Evolutionary conservation across 2,797 vertebrate genomes (phyloP).

Genomic region (Dendrocincla fuliginosa): DNA sequence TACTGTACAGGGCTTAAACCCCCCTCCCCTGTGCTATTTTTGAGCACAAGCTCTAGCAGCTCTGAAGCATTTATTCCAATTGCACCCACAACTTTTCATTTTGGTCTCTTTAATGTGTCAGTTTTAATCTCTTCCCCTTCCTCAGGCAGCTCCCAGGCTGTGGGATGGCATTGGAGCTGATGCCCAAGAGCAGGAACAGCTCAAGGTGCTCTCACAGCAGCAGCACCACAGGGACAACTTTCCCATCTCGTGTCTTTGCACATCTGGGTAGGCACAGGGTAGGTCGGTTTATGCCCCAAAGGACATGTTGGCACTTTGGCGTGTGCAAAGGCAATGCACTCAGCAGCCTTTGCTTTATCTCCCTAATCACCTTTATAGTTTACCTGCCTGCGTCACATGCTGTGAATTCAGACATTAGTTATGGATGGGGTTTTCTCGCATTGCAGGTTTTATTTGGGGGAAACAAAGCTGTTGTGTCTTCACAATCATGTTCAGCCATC

Average conservation of each 20-base stretch:
- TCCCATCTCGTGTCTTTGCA: neutral
- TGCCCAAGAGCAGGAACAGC: neutral
- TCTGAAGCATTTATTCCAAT: conserved; percentile 5
- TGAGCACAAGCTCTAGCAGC: neutral
- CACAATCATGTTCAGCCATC: accelerated
- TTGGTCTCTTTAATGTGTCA: neutral
- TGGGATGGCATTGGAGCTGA: neutral
- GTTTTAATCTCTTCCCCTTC: neutral
- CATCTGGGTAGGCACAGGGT: neutral
- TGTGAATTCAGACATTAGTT: neutral
- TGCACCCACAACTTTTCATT: conserved; percentile 8
- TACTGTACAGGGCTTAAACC: neutral
- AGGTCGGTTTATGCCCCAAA: neutral
- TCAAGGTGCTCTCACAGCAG: neutral
- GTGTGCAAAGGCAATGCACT: neutral
- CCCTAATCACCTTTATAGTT: neutral
- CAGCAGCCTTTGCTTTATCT: conserved; percentile 4
- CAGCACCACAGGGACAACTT: accelerated
- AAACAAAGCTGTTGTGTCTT: neutral
- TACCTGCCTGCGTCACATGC: neutral
- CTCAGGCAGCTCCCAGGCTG: neutral
- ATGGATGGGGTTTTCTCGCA: neutral
- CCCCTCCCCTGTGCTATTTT: neutral
- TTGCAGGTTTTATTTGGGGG: neutral
- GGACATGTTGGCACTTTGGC: neutral